A percentile compares a stretch with the other conserved stretches of the same genome.
phyloP scores from a whole-genome alignment of 2,113 vertebrate species.

The Gnathonemus longibarbis region DNA sequence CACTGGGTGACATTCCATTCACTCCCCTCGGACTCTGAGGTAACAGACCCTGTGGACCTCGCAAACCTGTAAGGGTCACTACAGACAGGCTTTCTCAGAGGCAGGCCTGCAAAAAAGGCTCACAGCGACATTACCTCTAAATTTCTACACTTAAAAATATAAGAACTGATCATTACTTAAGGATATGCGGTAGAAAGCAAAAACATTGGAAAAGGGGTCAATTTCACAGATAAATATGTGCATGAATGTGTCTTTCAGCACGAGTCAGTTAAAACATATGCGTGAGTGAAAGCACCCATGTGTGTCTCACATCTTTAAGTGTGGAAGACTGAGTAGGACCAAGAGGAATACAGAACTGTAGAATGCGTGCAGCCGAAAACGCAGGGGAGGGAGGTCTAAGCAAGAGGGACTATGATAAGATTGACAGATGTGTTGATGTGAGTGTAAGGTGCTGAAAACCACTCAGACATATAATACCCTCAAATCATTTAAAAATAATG shows the following conservation, averaged over 20 bases:
- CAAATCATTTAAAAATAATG: not conserved
- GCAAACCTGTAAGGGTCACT: not conserved
- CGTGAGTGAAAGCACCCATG: not conserved
- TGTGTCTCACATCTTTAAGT: not conserved
- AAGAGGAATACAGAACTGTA: not conserved
- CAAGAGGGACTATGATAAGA: not conserved
- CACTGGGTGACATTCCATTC: not conserved
- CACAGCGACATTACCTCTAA: not conserved
- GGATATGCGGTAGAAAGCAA: not conserved
- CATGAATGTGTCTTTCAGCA: not conserved
- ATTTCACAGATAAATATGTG: not conserved
- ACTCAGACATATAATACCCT: not conserved
- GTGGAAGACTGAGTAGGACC: not conserved
- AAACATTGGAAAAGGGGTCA: not conserved
- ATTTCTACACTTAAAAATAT: not conserved
- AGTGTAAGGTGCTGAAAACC: not conserved
- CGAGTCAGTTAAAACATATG: not conserved
- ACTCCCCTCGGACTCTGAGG: not conserved
- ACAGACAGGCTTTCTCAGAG: not conserved
- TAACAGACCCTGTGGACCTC: not conserved
- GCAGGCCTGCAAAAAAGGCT: not conserved
- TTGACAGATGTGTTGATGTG: not conserved
- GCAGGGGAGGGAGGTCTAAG: not conserved
- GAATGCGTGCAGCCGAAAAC: not conserved
- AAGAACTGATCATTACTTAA: not conserved